Percentiles rank a stretch among this genome's conserved stretches.
phyloP scores from a whole-genome alignment of 1,140 invertebrate species.

The Hesperophylax magnus region DNA sequence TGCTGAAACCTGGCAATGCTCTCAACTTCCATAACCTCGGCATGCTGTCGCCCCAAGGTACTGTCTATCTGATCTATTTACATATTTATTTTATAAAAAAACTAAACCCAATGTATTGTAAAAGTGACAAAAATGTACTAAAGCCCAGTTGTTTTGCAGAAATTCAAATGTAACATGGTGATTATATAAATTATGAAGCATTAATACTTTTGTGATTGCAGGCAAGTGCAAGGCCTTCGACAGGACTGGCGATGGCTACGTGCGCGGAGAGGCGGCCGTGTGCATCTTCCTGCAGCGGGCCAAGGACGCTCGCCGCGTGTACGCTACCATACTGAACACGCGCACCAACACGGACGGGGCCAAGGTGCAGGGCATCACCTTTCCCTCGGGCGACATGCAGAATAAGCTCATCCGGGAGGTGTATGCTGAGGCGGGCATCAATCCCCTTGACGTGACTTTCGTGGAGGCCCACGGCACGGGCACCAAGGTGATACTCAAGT shows the following conservation, averaged over 20 bases:
- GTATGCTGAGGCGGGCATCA: slow-evolving; percentile 86
- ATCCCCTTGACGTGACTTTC: slow-evolving; percentile 86
- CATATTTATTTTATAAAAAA: too few species aligned
- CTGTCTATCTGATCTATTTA: too few species aligned
- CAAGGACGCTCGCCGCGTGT: slow-evolving; percentile 82
- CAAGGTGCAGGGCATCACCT: slow-evolving; percentile 93
- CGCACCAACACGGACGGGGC: slow-evolving; percentile 92
- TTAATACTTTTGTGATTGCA: slow-evolving; percentile 19
- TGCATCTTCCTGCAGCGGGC: slow-evolving; percentile 87
- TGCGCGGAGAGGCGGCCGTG: slow-evolving; percentile 90
- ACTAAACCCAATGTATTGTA: too few species aligned
- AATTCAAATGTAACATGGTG: neutral
- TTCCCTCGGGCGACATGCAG: slow-evolving; percentile 90
- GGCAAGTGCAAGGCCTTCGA: slow-evolving; percentile 94
- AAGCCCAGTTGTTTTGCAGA: neutral
- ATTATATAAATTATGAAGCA: neutral
- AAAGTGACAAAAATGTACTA: too few species aligned
- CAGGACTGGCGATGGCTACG: slow-evolving; percentile 91
- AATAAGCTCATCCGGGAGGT: slow-evolving; percentile 88
- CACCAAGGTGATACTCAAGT: slow-evolving; percentile 76
- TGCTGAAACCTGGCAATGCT: slow-evolving; percentile 89
- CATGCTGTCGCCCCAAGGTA: slow-evolving; percentile 91
- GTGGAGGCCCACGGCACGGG: slow-evolving; percentile 98
- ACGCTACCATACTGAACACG: slow-evolving; percentile 88
- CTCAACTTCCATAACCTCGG: slow-evolving; percentile 93